A percentile compares a stretch with the other conserved stretches of the same genome.
Conservation (phyloP, 30 jellyfish, hydroid and myxozoan species). For the Catostylus mosaicus region DNA sequence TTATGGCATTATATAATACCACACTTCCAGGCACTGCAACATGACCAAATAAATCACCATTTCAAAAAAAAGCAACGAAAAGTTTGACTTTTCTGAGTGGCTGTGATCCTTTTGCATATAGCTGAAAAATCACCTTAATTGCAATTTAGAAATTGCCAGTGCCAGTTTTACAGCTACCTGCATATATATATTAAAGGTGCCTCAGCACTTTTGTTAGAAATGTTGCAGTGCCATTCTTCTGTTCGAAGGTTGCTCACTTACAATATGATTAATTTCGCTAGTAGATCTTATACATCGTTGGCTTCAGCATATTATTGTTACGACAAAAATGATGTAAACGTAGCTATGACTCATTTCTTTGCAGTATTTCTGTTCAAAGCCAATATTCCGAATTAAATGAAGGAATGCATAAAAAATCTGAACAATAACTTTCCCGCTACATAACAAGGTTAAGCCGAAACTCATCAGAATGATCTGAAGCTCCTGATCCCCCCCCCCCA, state of each 20-base stretch:
- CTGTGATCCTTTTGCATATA: neutral
- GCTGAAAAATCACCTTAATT: neutral
- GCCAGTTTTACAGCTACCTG: neutral
- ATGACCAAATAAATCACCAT: neutral
- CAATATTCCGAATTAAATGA: too few species aligned
- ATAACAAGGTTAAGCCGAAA: too few species aligned
- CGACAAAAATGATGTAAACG: constrained; percentile 52
- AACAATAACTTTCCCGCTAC: too few species aligned
- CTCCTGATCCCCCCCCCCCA: too few species aligned
- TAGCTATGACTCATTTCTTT: neutral
- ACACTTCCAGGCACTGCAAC: constrained; percentile 15
- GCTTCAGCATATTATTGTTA: constrained; percentile 34
- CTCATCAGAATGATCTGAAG: too few species aligned
- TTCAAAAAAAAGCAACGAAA: neutral
- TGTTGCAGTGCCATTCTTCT: constrained; percentile 14
- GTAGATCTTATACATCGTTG: constrained; percentile 48
- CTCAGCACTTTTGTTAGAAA: neutral
- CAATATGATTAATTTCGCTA: neutral
- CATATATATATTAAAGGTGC: neutral
- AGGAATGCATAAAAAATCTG: too few species aligned
- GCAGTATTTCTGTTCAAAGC: too few species aligned
- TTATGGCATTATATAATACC: neutral
- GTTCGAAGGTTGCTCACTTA: constrained; percentile 1
- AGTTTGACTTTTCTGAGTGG: neutral
- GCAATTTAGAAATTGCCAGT: neutral